Conservation (phyloP, 1,140 invertebrate genomes). For the Paraescarpia echinospica region DNA sequence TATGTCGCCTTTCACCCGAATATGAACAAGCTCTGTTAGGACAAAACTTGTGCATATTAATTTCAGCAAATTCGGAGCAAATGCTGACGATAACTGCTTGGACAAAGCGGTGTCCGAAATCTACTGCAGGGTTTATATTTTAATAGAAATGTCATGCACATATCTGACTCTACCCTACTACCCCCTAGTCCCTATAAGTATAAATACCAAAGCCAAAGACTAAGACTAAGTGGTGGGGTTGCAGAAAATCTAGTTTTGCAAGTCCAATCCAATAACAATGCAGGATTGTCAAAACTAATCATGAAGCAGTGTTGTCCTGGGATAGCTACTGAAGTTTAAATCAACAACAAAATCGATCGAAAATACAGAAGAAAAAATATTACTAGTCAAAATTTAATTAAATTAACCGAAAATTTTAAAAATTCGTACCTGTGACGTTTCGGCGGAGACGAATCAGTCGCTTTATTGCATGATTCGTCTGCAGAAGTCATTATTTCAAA, state of each 20-base stretch:
- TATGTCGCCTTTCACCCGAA: neutral
- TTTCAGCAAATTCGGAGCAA: neutral
- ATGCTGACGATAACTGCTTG: neutral
- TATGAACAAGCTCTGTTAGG: constrained; percentile 1
- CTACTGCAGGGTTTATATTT: neutral
- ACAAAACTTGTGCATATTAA: neutral
- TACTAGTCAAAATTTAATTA: neutral
- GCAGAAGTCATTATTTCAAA: constrained; percentile 1
- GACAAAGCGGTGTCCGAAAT: neutral
- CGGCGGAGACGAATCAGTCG: neutral
- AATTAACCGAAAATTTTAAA: neutral
- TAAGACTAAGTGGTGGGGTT: neutral
- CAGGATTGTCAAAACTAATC: neutral
- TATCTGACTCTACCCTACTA: neutral
- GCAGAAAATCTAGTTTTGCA: neutral
- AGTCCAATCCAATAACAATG: neutral
- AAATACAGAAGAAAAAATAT: neutral
- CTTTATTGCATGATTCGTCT: neutral
- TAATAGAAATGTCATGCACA: neutral
- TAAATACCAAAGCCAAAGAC: neutral
- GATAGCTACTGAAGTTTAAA: neutral
- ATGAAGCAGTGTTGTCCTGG: neutral
- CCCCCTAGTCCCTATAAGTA: too few relatives aligned
- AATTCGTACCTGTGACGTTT: constrained; percentile 1
- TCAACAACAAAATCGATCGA: neutral